A percentile compares a stretch with the other conserved stretches of the same genome.
These are phyloP conservation scores for Oxytorus armatus DNA, from an alignment of 2,888 invertebrate genomes.

Conservation along the genomic window DNA sequence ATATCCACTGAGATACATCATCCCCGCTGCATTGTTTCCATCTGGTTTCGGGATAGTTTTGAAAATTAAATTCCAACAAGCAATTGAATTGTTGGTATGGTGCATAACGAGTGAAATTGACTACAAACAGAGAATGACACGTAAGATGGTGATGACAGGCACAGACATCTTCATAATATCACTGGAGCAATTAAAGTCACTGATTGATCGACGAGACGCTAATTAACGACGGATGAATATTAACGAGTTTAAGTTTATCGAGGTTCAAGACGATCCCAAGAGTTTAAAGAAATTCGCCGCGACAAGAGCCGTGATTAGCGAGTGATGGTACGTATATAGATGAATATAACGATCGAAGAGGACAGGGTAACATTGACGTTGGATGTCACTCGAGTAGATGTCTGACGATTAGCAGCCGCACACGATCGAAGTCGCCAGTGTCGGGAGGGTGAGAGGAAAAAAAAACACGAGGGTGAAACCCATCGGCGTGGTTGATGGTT, in stretches of 20 bases:
- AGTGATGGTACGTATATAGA: not conserved
- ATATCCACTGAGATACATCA: slow-evolving; percentile 24
- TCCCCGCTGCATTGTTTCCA: slow-evolving; percentile 11
- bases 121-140: not conserved
- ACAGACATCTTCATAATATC: not conserved
- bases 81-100: not conserved
- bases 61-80: slow-evolving; percentile 4
- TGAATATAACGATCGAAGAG: slow-evolving; percentile 14
- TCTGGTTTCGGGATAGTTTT: slow-evolving; percentile 6
- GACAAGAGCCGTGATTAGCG: slow-evolving; percentile 8
- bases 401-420: slow-evolving; percentile 50
- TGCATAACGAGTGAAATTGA: not conserved
- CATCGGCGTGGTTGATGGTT: slow-evolving; percentile 33
- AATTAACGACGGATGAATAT: slow-evolving; percentile 49
- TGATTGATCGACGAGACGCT: slow-evolving; percentile 43
- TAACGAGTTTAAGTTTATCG: slow-evolving; percentile 54
- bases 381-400: slow-evolving; percentile 32
- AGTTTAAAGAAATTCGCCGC: slow-evolving; percentile 13
- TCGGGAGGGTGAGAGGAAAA: slow-evolving; percentile 7
- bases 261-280: slow-evolving; percentile 26
- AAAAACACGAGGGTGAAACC: slow-evolving; percentile 53
- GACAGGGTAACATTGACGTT: slow-evolving; percentile 39
- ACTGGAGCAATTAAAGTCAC: not conserved
- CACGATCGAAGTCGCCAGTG: slow-evolving; percentile 44
- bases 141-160: not conserved